Evolutionary conservation across 2,888 invertebrate genomes (phyloP), one percentile per base, ranked within the genome.

Genomic region (Rotaria macrura): DNA sequence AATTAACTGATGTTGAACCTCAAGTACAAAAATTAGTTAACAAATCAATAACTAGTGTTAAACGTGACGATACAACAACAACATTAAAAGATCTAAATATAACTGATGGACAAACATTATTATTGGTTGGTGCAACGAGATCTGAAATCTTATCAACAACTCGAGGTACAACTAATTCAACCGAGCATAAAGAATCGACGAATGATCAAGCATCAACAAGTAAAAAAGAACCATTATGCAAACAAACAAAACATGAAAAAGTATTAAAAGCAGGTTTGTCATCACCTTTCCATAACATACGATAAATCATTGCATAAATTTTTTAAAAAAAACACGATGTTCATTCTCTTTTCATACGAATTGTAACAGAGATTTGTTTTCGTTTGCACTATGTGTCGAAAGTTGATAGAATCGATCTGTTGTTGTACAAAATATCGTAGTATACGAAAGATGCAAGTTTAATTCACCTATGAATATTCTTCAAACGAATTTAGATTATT

Each of bases 41-140:
- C 43, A 79, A 79, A 79, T n/a, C 79, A 43, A 79, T 79, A 10
- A 43, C 79, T 14, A 79, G 43, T 43, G 43, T 43, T 25, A 79
- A 79, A 79, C 43, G 14, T 14, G 79, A 43, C 34, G 79, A 79
- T 79, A 7, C 20, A 1, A 79, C 79, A 43, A 79, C 43, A 79
- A 79, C 79, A 79, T 79, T 79, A 79, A 79, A 79, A 79, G 79
- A 79, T 79, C 43, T 79, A 17, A 79, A 79, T n/a, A 43, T 79
- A 43, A 43, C 43, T 14, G 43, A 79, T 79, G 79, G 79, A 9
- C 40, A 40, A 79, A 79, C 40, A 25, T 79, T 79, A 43, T 79
- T 79, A 43, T 79, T 79, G 43, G n/a, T 79, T 43, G 79, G 79
- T 43, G 79, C 79, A 43, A 79, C 79, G 2, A 38, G 79, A 40